These are phyloP conservation scores for Nemapogon koenigi DNA, from an alignment of 2,888 invertebrate species.

Conservation along the genomic window DNA sequence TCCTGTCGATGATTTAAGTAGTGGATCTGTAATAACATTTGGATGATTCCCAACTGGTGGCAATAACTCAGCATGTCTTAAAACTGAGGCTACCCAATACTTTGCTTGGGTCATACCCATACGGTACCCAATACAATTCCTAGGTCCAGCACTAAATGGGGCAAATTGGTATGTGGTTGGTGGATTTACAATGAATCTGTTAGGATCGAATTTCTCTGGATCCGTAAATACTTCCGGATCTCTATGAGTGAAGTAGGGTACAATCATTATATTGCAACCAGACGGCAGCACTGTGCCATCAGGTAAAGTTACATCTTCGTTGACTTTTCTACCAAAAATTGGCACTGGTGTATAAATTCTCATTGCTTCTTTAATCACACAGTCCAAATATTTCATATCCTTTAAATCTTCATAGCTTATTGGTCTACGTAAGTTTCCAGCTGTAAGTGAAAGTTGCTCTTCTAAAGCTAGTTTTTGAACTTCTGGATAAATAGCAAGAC, in stretches of 20 bases:
- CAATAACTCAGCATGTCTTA: neutral
- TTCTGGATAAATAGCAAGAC: constrained; percentile 23
- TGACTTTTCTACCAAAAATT: neutral
- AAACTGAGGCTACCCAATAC: constrained; percentile 1
- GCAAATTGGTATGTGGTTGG: constrained; percentile 23
- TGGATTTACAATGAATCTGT: constrained; percentile 22
- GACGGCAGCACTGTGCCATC: constrained; percentile 17
- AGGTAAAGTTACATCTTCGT: neutral
- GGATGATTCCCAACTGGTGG: neutral
- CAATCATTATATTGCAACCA: constrained; percentile 14
- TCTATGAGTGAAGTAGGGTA: constrained; percentile 12
- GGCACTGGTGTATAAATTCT: constrained; percentile 22
- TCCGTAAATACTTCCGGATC: constrained; percentile 23
- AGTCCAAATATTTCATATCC: constrained; percentile 29
- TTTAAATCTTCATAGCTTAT: constrained; percentile 22
- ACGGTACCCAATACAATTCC: constrained; percentile 25
- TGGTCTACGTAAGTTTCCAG: constrained; percentile 19
- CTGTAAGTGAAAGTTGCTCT: constrained; percentile 23
- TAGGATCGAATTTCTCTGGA: constrained; percentile 23
- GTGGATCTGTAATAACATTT: neutral
- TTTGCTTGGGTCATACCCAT: constrained; percentile 1
- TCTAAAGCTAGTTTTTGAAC: constrained; percentile 23
- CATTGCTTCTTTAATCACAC: constrained; percentile 26
- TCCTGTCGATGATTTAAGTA: constrained; percentile 1
- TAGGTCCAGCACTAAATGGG: constrained; percentile 27